Evolutionary conservation across 2,797 vertebrate species (phyloP).

Genomic region (Semotilus atromaculatus): DNA sequence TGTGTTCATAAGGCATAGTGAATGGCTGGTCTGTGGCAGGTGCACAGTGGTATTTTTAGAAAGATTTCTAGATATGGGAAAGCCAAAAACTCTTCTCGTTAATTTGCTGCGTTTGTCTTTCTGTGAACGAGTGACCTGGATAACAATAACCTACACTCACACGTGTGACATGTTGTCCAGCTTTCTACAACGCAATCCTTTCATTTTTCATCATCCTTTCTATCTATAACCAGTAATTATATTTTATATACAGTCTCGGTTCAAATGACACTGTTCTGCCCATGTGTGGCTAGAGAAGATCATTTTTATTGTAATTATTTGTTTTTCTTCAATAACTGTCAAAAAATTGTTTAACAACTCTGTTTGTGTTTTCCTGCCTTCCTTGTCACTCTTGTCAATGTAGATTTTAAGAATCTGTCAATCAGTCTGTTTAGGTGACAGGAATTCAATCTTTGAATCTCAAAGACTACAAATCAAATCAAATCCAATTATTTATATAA

Average conservation of each 20-base stretch:
- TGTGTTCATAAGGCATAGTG: slow-evolving; percentile 31
- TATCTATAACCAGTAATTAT: neutral
- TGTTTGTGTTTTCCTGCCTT: no score
- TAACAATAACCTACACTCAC: slow-evolving; percentile 30
- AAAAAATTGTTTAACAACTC: no score
- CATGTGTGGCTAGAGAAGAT: neutral
- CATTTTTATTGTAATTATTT: neutral
- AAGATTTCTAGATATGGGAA: slow-evolving; percentile 25
- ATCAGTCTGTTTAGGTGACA: neutral
- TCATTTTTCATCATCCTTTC: neutral
- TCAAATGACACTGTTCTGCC: neutral
- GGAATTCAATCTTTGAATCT: neutral
- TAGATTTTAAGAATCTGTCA: neutral
- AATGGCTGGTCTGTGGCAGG: slow-evolving; percentile 51
- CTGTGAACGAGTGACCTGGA: slow-evolving; percentile 41
- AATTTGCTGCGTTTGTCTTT: slow-evolving; percentile 45
- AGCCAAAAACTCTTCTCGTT: slow-evolving; percentile 49
- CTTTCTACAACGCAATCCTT: slow-evolving; percentile 17
- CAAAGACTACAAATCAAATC: neutral
- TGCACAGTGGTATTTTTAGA: slow-evolving; percentile 59
- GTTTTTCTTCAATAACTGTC: neutral
- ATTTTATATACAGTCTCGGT: neutral
- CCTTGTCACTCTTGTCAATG: no score
- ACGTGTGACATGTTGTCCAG: slow-evolving; percentile 24
- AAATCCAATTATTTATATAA: neutral